Percentiles rank a stretch among this genome's conserved stretches.
Evolutionary conservation across 2,113 vertebrate species (phyloP).

Genomic region (Ageneiosus marmoratus): DNA sequence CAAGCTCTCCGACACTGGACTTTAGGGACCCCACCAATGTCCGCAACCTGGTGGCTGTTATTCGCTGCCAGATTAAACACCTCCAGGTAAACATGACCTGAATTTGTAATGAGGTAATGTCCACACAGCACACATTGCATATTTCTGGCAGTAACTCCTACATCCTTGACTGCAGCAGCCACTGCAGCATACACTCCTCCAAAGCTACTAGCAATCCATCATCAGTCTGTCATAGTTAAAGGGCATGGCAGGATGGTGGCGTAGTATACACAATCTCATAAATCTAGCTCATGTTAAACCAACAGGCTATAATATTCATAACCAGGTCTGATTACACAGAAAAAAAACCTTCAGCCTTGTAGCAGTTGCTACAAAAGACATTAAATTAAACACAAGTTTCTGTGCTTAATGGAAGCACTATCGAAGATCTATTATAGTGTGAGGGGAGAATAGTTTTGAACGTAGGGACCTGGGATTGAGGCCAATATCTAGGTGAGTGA

Average conservation of each 20-base stretch:
- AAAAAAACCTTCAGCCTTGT: not conserved
- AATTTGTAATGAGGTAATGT: not conserved
- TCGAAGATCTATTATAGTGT: not conserved
- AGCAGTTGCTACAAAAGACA: not conserved
- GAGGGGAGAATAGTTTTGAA: not conserved
- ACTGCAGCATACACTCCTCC: not conserved
- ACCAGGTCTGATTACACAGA: not conserved
- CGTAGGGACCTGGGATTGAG: not conserved
- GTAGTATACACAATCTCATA: not conserved
- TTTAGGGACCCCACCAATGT: constrained; percentile 80
- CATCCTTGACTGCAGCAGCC: not conserved
- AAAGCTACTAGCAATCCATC: not conserved
- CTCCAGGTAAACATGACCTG: constrained; percentile 69
- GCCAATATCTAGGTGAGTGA: not conserved
- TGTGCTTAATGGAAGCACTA: not conserved
- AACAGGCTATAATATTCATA: not conserved
- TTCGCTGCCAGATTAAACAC: constrained; percentile 81
- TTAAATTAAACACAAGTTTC: not conserved
- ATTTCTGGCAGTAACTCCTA: not conserved
- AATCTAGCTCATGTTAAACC: not conserved
- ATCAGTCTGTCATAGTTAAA: not conserved
- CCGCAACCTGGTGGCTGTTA: constrained; percentile 75
- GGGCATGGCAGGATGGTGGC: not conserved
- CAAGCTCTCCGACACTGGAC: constrained; percentile 74
- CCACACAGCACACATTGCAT: not conserved